Evolutionary conservation across 2,888 invertebrate species (phyloP).

Genomic region (Clepsis dumicolana): DNA sequence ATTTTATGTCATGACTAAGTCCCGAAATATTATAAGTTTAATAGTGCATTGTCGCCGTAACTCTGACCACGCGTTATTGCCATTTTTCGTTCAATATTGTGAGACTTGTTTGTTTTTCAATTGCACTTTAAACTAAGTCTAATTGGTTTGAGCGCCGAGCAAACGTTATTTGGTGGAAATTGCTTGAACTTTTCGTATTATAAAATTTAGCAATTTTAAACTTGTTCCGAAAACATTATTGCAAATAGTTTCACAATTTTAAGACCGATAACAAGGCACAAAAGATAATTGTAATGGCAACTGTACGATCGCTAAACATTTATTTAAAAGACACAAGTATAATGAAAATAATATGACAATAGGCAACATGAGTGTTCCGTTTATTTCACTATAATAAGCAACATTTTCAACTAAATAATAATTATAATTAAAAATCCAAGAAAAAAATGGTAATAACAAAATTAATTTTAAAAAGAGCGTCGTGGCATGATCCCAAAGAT

Average conservation of each 20-base stretch:
- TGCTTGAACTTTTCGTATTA: slow-evolving; percentile 6
- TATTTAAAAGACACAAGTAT: too few species aligned
- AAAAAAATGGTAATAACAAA: too few species aligned
- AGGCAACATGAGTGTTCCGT: too few species aligned
- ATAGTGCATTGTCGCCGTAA: slow-evolving; percentile 6
- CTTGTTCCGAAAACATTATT: background rate
- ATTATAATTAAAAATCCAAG: too few species aligned
- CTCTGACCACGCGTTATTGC: slow-evolving; percentile 7
- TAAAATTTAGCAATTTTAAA: background rate
- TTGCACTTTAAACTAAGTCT: slow-evolving; percentile 43
- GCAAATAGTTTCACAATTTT: background rate
- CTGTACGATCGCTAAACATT: too few species aligned
- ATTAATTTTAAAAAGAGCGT: too few species aligned
- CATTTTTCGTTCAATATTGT: slow-evolving; percentile 43
- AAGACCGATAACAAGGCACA: background rate
- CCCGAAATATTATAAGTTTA: background rate
- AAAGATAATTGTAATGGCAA: too few species aligned
- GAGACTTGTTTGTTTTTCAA: slow-evolving; percentile 41
- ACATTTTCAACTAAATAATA: too few species aligned
- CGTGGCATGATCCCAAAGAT: too few species aligned
- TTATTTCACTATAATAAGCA: too few species aligned
- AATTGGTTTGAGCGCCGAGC: slow-evolving; percentile 39
- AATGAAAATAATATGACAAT: too few species aligned
- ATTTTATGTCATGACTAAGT: too few species aligned
- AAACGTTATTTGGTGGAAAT: slow-evolving; percentile 23